A percentile compares a stretch with the other conserved stretches of the same genome.
These are phyloP conservation scores for Zootermopsis nevadensis DNA, from an alignment of 2,888 invertebrate species.

Conservation along the genomic window DNA sequence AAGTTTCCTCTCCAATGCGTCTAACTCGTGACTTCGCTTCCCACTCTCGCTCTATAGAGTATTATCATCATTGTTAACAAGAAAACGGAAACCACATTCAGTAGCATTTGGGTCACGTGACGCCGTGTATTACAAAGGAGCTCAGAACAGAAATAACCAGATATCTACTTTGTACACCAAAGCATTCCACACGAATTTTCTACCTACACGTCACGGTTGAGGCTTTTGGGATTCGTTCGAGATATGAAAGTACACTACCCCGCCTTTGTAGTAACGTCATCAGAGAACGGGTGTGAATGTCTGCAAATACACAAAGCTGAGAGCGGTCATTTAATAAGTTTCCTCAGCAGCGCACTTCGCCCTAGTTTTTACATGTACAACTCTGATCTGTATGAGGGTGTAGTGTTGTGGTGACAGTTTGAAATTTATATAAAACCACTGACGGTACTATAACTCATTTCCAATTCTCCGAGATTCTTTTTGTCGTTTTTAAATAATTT, in stretches of 20 bases:
- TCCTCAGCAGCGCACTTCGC: no score
- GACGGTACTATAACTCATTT: no score
- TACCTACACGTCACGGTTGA: not conserved
- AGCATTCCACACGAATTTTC: not conserved
- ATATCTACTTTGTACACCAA: not conserved
- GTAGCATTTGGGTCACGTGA: slow-evolving; percentile 15
- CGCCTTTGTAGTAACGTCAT: not conserved
- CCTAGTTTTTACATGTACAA: no score
- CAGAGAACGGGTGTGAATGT: no score
- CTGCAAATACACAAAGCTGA: not conserved
- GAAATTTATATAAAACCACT: no score
- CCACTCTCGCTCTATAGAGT: not conserved
- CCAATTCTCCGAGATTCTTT: no score
- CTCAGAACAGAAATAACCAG: not conserved
- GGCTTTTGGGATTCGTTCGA: not conserved
- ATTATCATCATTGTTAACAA: slow-evolving; percentile 21
- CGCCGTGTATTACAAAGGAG: not conserved
- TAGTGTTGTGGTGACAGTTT: no score
- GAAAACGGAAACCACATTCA: slow-evolving; percentile 9
- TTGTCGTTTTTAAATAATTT: no score
- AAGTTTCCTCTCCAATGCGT: not conserved
- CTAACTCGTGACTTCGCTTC: not conserved
- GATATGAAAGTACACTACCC: not conserved
- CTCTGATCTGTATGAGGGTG: no score
- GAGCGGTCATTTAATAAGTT: no score